phyloP scores from a whole-genome alignment of 2,888 invertebrate genomes.

The Odontomyia ornata region DNA sequence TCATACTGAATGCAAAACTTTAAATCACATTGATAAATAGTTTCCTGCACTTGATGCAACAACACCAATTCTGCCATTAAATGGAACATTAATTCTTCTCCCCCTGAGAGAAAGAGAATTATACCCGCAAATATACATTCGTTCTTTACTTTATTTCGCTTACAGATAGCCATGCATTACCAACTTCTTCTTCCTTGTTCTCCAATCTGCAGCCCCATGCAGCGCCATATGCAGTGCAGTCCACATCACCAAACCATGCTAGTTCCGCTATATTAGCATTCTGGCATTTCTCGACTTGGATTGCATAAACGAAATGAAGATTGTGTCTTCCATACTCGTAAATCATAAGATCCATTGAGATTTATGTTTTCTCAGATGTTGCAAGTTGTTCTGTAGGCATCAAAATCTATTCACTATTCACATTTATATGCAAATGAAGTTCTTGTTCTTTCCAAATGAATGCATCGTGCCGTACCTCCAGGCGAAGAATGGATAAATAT shows the following conservation, averaged over 20 bases:
- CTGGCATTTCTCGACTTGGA: constrained; percentile 21
- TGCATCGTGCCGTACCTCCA: too few species aligned
- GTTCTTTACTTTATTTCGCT: constrained; percentile 9
- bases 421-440: constrained; percentile 24
- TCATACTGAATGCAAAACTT: background rate
- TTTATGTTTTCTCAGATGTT: constrained; percentile 30
- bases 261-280: constrained; percentile 26
- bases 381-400: constrained; percentile 18
- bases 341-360: constrained; percentile 38
- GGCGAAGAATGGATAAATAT: too few species aligned
- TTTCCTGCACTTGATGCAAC: constrained; percentile 6
- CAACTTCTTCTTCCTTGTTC: background rate
- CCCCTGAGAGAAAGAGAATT: background rate
- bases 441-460: too few species aligned
- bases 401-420: constrained; percentile 20
- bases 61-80: constrained; percentile 12
- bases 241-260: background rate
- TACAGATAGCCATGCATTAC: background rate
- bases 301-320: constrained; percentile 30
- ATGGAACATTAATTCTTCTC: constrained; percentile 26
- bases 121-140: background rate
- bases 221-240: background rate
- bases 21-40: constrained; percentile 19
- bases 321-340: constrained; percentile 28
- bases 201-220: background rate